Evolutionary conservation across 1,140 invertebrate species (phyloP).

Genomic region (Eriosoma lanigerum): DNA sequence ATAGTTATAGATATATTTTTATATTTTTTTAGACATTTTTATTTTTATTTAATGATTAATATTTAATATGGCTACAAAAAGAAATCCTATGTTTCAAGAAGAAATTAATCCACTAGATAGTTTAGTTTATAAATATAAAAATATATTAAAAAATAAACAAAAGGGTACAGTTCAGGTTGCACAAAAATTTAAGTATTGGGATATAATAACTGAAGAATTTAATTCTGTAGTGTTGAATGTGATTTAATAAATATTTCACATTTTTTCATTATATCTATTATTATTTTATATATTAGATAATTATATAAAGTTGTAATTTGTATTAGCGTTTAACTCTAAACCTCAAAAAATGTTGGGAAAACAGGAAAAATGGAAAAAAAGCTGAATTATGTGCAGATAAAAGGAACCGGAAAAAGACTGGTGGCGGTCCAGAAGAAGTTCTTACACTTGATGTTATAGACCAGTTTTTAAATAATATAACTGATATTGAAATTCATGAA

Average conservation of each 20-base stretch:
- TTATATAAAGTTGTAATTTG: neutral
- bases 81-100: neutral
- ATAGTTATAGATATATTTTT: too few species aligned
- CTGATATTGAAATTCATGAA: neutral
- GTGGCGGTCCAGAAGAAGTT: neutral
- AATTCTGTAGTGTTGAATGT: neutral
- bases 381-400: neutral
- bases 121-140: slow-evolving; percentile 4
- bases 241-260: neutral
- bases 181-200: neutral
- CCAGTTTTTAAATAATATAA: neutral
- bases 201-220: neutral
- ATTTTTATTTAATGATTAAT: too few species aligned
- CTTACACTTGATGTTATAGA: neutral
- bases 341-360: neutral
- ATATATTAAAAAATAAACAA: slow-evolving; percentile 6
- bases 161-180: neutral
- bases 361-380: neutral
- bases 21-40: too few species aligned
- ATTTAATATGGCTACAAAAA: too few species aligned
- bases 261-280: neutral
- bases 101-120: neutral
- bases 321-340: neutral
- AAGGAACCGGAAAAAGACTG: neutral
- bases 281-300: neutral